Conservation (phyloP, 2,888 invertebrate species). For the Erpobdella octoculata region DNA sequence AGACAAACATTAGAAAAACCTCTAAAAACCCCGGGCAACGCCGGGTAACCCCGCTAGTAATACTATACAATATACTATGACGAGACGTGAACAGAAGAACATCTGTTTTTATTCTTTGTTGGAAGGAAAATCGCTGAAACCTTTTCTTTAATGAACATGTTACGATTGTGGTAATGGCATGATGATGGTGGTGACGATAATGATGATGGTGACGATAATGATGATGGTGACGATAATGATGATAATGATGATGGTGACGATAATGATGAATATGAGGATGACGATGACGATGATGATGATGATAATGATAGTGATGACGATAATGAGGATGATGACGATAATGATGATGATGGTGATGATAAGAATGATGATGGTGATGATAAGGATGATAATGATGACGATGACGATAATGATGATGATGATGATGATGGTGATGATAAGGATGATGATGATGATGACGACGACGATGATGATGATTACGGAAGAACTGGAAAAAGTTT, state of each 20-base stretch:
- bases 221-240: background rate
- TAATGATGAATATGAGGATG: background rate
- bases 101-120: too few species aligned
- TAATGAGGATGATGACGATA: background rate
- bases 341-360: background rate
- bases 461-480: constrained; percentile 10
- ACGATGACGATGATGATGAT: background rate
- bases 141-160: too few species aligned
- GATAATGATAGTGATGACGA: background rate
- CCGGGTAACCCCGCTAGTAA: too few species aligned
- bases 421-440: constrained; percentile 16
- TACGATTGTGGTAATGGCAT: too few species aligned
- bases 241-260: background rate
- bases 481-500: background rate
- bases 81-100: too few species aligned
- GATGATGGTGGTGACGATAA: background rate
- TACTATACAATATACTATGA: too few species aligned
- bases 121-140: too few species aligned
- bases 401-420: background rate
- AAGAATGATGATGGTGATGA: background rate
- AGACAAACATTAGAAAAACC: too few species aligned
- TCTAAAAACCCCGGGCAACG: too few species aligned
- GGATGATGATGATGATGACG: constrained; percentile 14
- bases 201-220: background rate
- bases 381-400: background rate